Conservation (phyloP, 2,113 vertebrate species). For the Cavia aperea region DNA sequence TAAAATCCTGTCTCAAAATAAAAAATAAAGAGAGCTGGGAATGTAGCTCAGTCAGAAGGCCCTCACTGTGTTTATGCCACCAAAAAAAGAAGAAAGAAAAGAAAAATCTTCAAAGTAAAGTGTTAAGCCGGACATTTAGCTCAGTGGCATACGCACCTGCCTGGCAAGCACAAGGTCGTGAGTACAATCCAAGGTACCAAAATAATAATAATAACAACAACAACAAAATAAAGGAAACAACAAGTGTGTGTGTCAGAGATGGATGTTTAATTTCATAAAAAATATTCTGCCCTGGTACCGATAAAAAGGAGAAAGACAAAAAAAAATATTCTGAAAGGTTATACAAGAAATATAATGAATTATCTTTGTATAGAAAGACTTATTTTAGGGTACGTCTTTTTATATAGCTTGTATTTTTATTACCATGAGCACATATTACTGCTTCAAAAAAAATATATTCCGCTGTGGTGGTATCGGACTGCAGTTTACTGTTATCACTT, state of each 20-base stretch:
- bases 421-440: not conserved
- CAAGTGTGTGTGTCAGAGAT: not conserved
- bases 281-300: not conserved
- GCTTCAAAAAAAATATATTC: not conserved
- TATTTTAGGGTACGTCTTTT: not conserved
- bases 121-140: not conserved
- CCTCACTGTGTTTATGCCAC: not conserved
- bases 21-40: not conserved
- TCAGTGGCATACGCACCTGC: too few species aligned
- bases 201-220: too few species aligned
- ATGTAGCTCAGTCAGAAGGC: not conserved
- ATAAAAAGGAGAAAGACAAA: too few species aligned
- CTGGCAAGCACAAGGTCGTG: too few species aligned
- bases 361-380: not conserved
- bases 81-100: not conserved
- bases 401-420: constrained; percentile 33
- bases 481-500: not conserved
- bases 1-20: not conserved
- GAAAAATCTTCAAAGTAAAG: not conserved
- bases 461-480: not conserved
- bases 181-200: too few species aligned
- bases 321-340: constrained; percentile 15
- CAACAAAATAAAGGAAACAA: not conserved
- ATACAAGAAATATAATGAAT: not conserved
- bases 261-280: constrained; percentile 19